Base-by-base conservation (phyloP, 2,113 vertebrate species). In the Gracilinanus agilis region DNA sequence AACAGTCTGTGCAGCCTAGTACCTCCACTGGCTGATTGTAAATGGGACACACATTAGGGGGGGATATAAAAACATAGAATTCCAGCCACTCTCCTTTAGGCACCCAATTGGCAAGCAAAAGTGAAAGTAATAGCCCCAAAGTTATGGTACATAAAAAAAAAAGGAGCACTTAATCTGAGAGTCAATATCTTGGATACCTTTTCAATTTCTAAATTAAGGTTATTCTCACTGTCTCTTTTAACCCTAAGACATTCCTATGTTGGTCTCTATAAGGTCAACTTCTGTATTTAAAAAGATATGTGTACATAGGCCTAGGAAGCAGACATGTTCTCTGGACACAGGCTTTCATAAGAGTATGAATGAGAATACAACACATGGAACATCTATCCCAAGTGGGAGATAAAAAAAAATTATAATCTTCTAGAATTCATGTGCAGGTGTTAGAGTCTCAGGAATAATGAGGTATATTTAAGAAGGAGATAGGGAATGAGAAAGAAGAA, bases 311-410 rank as follows among this genome's bases (percentile, higher is more conserved):
- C 83, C 34, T 91, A 44, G 12, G 9, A 24, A 55, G 10, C n/a
- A 90, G 61, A 61, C 0, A 2, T 49, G 34, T 83, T 75, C 67
- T 54, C 75, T 90, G 75, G 23, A n/a, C 34, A 94, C 53, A 90
- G 55, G 49, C 21, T 92, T 92, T 91, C 61, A 8, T 89, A 44
- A 56, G 24, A 10, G 27, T 27, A 0, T 29, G 40, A 95, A 91
- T 90, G 54, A 96, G 92, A 91, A 88, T 55, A 21, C 34, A 49
- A 12, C 24, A 25, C 9, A 23, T 89, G 44, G 27, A 58, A 34
- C 2, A 1, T 9, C 21, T 13, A 24, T 0, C 29, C 6, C 4
- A 25, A 10, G 2, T 0, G 0, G 10, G n/a, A 55, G 34, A 89
- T 88, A 95, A 12, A 49, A 93, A 94, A 93, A 7, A 3, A 0